These are phyloP conservation scores for Glomeris marginata DNA, from an alignment of 2,888 invertebrate species.

Conservation along the genomic window DNA sequence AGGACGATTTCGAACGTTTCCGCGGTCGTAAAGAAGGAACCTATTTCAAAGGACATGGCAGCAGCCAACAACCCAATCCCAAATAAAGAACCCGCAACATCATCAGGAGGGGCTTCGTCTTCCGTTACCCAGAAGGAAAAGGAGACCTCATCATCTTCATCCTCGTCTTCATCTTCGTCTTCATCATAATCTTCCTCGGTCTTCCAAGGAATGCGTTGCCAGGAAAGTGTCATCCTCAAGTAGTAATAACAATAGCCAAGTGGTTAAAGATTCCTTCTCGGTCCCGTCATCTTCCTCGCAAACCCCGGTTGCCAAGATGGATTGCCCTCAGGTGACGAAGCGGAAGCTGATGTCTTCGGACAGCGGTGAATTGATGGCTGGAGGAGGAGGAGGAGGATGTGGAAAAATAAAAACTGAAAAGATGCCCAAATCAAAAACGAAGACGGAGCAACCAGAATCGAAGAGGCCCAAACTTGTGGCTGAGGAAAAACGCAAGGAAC, in stretches of 20 bases:
- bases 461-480: constrained; percentile 17
- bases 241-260: constrained; percentile 1
- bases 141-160: too few relatives aligned
- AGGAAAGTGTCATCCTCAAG: constrained; percentile 9
- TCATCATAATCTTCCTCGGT: too few relatives aligned
- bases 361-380: constrained; percentile 19
- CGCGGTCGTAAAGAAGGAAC: constrained; percentile 3
- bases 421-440: constrained; percentile 13
- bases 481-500: constrained; percentile 25
- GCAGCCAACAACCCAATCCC: not conserved
- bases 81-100: not conserved
- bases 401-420: constrained; percentile 14
- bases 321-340: constrained; percentile 8
- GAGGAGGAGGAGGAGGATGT: constrained; percentile 11
- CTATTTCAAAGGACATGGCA: not conserved
- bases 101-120: constrained; percentile 1
- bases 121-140: too few relatives aligned
- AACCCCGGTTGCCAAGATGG: not conserved
- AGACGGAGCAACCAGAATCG: constrained; percentile 17
- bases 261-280: not conserved
- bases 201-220: constrained; percentile 4
- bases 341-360: constrained; percentile 19
- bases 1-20: too few relatives aligned
- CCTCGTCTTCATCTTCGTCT: too few relatives aligned
- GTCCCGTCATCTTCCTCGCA: not conserved